Evolutionary conservation across 2,113 vertebrate species (phyloP).

Genomic region (Phrynosoma platyrhinos): DNA sequence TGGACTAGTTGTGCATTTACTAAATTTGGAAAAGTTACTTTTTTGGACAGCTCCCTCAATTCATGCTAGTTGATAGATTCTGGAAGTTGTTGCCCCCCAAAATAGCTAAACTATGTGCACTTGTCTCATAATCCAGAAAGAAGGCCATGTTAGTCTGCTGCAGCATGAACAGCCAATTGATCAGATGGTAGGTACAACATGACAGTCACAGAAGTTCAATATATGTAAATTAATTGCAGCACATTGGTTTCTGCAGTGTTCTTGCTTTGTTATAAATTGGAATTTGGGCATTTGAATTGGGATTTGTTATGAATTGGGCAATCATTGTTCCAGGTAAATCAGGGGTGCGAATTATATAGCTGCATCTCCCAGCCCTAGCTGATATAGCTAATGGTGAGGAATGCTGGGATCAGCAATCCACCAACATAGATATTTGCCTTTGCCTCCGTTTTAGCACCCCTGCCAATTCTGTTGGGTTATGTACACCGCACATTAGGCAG

Average conservation of each 20-base stretch:
- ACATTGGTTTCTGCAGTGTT: background rate
- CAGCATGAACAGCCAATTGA: background rate
- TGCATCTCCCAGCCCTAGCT: no score
- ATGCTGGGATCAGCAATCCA: no score
- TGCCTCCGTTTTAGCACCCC: conserved; percentile 20
- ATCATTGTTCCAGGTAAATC: background rate
- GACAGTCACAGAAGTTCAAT: accelerated
- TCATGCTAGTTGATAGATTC: no score
- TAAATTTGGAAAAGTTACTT: no score
- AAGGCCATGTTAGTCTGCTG: background rate
- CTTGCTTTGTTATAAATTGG: accelerated
- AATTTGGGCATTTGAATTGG: background rate
- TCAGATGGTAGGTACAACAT: background rate
- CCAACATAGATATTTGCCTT: background rate
- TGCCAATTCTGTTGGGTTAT: accelerated
- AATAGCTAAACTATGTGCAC: background rate
- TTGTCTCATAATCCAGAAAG: background rate
- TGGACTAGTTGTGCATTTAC: no score
- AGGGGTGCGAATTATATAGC: no score
- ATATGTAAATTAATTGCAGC: background rate
- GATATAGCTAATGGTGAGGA: no score
- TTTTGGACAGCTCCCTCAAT: no score
- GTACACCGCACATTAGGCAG: background rate
- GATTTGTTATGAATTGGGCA: background rate
- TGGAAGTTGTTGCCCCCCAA: no score